Conservation (phyloP, 2,797 vertebrate species). For the Darevskia nairensis region DNA sequence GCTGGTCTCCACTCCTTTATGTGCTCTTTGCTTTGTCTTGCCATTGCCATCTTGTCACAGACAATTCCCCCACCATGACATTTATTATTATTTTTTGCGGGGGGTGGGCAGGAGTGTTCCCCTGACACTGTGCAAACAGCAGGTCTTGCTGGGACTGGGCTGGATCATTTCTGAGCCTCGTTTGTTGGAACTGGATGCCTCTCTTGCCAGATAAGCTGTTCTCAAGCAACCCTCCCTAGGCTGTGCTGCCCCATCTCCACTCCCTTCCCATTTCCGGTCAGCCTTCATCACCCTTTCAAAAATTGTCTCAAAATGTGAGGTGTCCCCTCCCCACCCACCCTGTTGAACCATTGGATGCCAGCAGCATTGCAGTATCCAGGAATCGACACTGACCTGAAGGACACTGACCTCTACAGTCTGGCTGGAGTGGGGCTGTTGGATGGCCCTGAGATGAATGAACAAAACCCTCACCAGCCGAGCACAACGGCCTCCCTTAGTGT, state of each 20-base stretch:
- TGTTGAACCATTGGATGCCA: neutral
- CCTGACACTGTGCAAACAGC: neutral
- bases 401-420: too few species aligned
- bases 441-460: neutral
- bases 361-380: neutral
- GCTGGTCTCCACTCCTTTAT: constrained; percentile 42
- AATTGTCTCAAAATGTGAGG: neutral
- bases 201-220: constrained; percentile 81
- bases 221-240: constrained; percentile 46
- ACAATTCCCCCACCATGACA: neutral
- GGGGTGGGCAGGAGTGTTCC: neutral
- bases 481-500: neutral
- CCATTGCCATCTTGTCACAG: constrained; percentile 30
- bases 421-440: neutral
- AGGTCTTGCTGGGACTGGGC: constrained; percentile 63
- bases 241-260: neutral
- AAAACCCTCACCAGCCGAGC: neutral
- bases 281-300: neutral
- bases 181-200: constrained; percentile 79
- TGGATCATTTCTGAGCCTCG: constrained; percentile 74
- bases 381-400: neutral
- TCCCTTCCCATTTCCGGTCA: too few species aligned
- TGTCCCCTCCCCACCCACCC: neutral
- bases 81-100: neutral
- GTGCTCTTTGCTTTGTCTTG: constrained; percentile 49